Base-by-base conservation (phyloP, 2,888 invertebrate genomes). In the Orthosia cruda region DNA sequence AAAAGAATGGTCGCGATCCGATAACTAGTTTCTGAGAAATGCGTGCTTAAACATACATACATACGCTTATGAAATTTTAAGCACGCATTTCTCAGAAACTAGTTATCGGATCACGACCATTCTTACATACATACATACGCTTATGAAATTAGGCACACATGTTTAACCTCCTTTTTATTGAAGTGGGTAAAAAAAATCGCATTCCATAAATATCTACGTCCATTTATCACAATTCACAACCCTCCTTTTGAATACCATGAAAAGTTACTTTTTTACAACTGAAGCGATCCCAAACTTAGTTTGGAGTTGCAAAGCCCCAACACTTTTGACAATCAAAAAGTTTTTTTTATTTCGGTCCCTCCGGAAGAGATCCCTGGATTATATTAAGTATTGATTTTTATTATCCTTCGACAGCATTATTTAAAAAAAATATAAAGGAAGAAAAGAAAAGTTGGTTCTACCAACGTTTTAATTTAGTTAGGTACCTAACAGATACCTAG, bases 311-410 rank as follows among this genome's bases (percentile, higher is more conserved):
- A 40, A 57, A n/a, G 61, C 47, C 80, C 59, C 26, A 79, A 65
- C 61, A 69, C 75, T 80, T 66, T 65, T 61, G 40, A 61, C 68
- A 79, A 79, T 75, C 73, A 62, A 57, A 74, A 79, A 79, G 65
- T 80, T 79, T 79, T 32, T n/a, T 40, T 80, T 69, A 65, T 62
- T 80, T 61, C 54, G 13, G n/a, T 40, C 64, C 65, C 71, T 61
- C 12, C 1, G 40, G 45, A 54, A 49, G 15, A 12, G 52, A 26
- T 58, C n/a, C 26, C 49, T 45, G 26, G n/a, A 54, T 47, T 40
- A 63, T 71, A 32, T 63, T 59, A 40, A n/a, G 23, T 71, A 47
- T 20, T 18, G 49, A 16, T 45, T 23, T 69, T 57, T 52, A 57
- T 57, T 52, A 57, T 50, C 45, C 62, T 57, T 62, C 23, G 20